Conservation (phyloP, 1,140 invertebrate genomes). For the Dreissena polymorpha region DNA sequence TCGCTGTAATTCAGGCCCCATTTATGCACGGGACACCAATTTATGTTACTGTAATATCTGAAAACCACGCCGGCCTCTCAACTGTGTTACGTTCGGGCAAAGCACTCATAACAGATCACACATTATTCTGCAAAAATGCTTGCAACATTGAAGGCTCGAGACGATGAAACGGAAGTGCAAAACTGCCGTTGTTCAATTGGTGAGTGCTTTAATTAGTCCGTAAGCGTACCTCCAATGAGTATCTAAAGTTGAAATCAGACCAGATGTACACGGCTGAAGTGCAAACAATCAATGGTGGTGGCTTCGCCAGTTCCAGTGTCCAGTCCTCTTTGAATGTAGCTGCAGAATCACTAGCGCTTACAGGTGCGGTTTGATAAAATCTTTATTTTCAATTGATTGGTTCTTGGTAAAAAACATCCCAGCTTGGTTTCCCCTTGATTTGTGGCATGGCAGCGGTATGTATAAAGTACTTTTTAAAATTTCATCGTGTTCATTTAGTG, state of each 20-base stretch:
- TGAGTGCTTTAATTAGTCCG: not conserved
- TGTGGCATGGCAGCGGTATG: no score
- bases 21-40: slow-evolving; percentile 35
- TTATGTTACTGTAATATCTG: slow-evolving; percentile 43
- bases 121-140: not conserved
- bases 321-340: not conserved
- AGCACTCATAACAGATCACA: slow-evolving; percentile 45
- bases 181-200: slow-evolving; percentile 44
- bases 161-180: slow-evolving; percentile 44
- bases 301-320: not conserved
- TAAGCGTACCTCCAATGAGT: no score
- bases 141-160: slow-evolving; percentile 35
- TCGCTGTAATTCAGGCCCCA: slow-evolving; percentile 25
- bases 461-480: no score
- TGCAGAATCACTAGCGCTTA: not conserved
- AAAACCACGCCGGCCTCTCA: slow-evolving; percentile 54
- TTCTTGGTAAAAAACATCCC: no score
- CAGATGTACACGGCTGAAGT: slow-evolving; percentile 5
- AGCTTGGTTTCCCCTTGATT: no score
- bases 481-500: no score
- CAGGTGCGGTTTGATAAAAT: no score
- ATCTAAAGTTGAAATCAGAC: not conserved
- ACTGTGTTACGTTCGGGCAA: slow-evolving; percentile 35
- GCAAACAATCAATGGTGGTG: slow-evolving; percentile 7
- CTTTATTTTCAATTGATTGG: no score